These are phyloP conservation scores for Cerastis leucographa DNA, from an alignment of 2,888 invertebrate species.

Conservation along the genomic window DNA sequence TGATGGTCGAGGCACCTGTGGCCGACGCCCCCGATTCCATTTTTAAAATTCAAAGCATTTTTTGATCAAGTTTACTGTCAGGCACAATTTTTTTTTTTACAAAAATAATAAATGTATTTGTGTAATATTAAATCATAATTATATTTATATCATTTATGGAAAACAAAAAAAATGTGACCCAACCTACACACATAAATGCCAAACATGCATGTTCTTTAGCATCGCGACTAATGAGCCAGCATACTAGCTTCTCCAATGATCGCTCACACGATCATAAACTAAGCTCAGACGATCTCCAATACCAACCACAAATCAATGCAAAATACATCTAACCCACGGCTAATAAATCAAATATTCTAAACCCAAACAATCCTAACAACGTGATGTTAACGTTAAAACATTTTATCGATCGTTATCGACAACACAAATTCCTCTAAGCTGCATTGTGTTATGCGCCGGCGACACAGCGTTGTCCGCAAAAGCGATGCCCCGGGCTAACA, in stretches of 20 bases:
- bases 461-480: conserved; percentile 67
- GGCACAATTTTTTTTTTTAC: too few species aligned
- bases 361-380: conserved; percentile 44
- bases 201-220: not conserved
- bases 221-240: not conserved
- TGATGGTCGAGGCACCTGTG: too few species aligned
- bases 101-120: too few species aligned
- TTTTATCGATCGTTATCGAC: conserved; percentile 55
- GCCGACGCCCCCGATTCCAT: too few species aligned
- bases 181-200: not conserved
- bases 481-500: conserved; percentile 72
- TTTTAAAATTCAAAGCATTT: too few species aligned
- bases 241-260: not conserved
- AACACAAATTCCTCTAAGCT: conserved; percentile 64
- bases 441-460: conserved; percentile 57
- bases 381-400: conserved; percentile 42
- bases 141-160: too few species aligned
- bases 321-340: conserved; percentile 5
- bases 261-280: not conserved
- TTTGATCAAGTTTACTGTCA: too few species aligned
- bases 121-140: too few species aligned
- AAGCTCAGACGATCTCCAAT: not conserved
- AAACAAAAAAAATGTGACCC: too few species aligned
- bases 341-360: conserved; percentile 46
- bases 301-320: conserved; percentile 25